Conservation (phyloP, 2,888 invertebrate species). For the Apoda limacodes region DNA sequence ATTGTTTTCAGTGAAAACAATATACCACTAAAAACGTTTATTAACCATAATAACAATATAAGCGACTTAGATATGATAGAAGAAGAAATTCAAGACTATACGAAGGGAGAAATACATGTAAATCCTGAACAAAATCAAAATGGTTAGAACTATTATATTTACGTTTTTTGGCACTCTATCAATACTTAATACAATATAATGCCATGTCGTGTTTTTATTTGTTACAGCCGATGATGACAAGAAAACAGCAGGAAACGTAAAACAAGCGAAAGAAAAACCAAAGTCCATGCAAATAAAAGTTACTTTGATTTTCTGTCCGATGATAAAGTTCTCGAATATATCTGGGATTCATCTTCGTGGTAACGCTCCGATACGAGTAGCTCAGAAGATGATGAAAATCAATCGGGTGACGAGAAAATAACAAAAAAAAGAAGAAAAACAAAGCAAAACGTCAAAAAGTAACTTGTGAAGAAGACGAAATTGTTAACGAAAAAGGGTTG, state of each 20-base stretch:
- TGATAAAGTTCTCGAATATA: background rate
- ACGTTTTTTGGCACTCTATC: no score
- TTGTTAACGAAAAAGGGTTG: background rate
- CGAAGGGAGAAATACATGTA: no score
- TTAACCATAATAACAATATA: no score
- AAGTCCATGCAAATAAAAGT: background rate
- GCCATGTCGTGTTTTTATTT: no score
- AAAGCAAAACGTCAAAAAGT: background rate
- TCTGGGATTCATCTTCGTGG: background rate
- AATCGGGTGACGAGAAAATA: background rate
- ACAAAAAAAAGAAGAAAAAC: background rate
- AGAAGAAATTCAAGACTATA: no score
- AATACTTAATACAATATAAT: no score
- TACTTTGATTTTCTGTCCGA: background rate
- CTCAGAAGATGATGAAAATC: background rate
- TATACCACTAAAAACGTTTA: no score
- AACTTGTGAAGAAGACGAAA: background rate
- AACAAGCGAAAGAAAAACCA: background rate
- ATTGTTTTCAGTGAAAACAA: no score
- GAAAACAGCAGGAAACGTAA: background rate
- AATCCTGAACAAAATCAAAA: no score
- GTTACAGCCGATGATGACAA: no score
- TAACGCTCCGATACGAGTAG: background rate
- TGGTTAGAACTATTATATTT: no score
- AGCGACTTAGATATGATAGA: no score